These are phyloP conservation scores for Cotesia glomerata DNA, from an alignment of 1,140 invertebrate species.

Conservation along the genomic window DNA sequence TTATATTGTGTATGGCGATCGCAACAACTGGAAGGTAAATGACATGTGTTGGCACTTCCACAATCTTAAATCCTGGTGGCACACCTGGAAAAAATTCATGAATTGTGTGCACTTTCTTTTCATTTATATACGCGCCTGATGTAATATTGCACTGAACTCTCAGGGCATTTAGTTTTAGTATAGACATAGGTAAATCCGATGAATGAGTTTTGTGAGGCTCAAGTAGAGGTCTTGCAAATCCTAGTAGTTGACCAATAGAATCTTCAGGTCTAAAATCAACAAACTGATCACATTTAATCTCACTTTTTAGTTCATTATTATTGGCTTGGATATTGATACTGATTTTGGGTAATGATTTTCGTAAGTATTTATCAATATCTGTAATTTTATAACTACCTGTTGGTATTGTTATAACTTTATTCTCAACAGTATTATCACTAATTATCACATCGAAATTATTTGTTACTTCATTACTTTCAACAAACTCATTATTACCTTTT, in stretches of 20 bases:
- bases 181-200: no score
- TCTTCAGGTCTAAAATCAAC: no score
- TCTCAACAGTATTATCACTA: slow-evolving; percentile 24
- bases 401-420: slow-evolving; percentile 42
- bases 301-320: background rate
- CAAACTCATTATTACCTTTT: no score
- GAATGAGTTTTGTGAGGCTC: no score
- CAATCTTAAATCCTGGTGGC: background rate
- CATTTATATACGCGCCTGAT: background rate
- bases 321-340: background rate
- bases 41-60: background rate
- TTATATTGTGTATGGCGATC: background rate
- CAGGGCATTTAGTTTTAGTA: background rate
- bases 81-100: background rate
- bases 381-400: slow-evolving; percentile 49
- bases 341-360: background rate
- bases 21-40: background rate
- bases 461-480: no score
- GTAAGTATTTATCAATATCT: slow-evolving; percentile 40
- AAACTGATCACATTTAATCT: background rate
- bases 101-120: background rate
- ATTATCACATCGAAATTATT: no score
- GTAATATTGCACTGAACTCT: background rate
- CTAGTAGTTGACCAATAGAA: no score
- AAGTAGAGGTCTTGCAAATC: no score